Conservation (phyloP, 1,140 invertebrate species). For the Drosophila funebris region DNA sequence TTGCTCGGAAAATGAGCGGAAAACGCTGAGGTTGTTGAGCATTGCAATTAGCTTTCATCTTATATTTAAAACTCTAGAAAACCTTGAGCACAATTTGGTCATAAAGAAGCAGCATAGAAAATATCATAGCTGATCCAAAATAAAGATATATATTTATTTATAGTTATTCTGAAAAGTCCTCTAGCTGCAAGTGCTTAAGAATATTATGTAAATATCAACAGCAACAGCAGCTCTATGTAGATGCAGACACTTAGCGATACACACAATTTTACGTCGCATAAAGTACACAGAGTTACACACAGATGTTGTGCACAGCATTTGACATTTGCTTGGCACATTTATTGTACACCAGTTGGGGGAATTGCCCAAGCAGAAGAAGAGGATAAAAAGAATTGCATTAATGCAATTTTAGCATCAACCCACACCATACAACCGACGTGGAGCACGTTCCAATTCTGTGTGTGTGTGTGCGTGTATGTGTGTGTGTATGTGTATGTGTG, state of each 20-base stretch:
- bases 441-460: slow-evolving; percentile 58
- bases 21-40: too few relatives aligned
- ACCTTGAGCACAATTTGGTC: too few relatives aligned
- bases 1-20: too few relatives aligned
- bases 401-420: slow-evolving; percentile 71
- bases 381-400: slow-evolving; percentile 48
- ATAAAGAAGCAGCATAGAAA: too few relatives aligned
- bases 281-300: slow-evolving; percentile 22
- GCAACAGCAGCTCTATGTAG: too few relatives aligned
- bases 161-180: too few relatives aligned
- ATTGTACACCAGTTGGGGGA: slow-evolving; percentile 29
- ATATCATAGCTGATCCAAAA: too few relatives aligned
- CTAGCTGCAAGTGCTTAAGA: too few relatives aligned
- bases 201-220: too few relatives aligned
- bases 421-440: slow-evolving; percentile 48
- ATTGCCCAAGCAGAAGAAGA: slow-evolving; percentile 12
- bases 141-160: too few relatives aligned
- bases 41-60: too few relatives aligned
- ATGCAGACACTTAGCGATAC: not conserved
- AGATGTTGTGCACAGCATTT: slow-evolving; percentile 39
- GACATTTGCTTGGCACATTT: slow-evolving; percentile 59
- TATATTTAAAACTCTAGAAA: too few relatives aligned
- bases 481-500: slow-evolving; percentile 8
- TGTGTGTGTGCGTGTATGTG: slow-evolving; percentile 15
- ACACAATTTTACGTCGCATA: not conserved